Conservation (phyloP, 2,888 invertebrate genomes). For the Graphium colonna region DNA sequence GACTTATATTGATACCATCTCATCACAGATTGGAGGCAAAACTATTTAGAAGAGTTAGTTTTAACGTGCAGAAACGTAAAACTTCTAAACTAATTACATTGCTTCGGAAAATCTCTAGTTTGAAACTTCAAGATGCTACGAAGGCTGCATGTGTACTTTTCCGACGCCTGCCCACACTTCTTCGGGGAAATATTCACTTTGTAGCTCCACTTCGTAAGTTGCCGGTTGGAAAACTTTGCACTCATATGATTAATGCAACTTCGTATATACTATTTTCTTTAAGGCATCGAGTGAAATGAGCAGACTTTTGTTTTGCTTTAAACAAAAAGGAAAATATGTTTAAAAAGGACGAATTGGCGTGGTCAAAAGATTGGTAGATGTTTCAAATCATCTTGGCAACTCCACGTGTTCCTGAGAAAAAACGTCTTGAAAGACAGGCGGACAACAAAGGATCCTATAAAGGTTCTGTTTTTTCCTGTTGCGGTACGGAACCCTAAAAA, state of each 20-base stretch:
- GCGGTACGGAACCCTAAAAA: no score
- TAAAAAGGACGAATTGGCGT: no score
- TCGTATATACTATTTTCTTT: not conserved
- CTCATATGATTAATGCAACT: constrained; percentile 14
- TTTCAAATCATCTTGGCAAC: no score
- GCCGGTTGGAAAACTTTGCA: constrained; percentile 9
- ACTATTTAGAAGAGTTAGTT: not conserved
- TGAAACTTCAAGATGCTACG: constrained; percentile 9
- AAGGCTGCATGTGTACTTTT: constrained; percentile 18
- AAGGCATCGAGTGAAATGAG: no score
- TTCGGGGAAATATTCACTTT: constrained; percentile 18
- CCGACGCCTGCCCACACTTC: constrained; percentile 16
- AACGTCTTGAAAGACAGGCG: no score
- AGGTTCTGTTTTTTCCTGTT: no score
- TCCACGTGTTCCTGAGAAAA: no score
- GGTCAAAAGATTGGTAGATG: no score
- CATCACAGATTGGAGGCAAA: not conserved
- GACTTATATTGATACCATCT: not conserved
- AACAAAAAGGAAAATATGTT: no score
- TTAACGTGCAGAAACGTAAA: not conserved
- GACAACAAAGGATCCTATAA: no score
- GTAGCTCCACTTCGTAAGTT: not conserved
- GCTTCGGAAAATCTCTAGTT: constrained; percentile 11
- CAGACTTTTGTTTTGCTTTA: no score
- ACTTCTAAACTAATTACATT: constrained; percentile 16